Percentiles rank a stretch among this genome's conserved stretches.
phyloP scores from a whole-genome alignment of 2,797 vertebrate species.

The Sebastes aleutianus region DNA sequence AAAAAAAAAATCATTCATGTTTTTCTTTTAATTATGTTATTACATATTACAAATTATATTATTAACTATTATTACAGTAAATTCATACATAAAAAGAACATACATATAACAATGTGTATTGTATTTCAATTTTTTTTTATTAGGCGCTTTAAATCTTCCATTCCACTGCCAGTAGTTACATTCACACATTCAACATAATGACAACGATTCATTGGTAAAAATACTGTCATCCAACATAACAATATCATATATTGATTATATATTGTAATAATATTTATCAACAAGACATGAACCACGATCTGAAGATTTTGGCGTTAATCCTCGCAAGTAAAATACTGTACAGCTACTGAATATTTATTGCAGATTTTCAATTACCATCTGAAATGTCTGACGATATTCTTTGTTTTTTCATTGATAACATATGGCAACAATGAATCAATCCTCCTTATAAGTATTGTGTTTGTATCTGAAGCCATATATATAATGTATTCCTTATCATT shows the following conservation, averaged over 20 bases:
- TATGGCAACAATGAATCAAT: neutral
- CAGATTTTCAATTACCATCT: no score
- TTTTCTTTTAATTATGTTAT: neutral
- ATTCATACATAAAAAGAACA: neutral
- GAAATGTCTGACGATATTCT: no score
- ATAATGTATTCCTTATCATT: neutral
- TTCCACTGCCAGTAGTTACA: neutral
- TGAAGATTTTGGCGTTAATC: neutral
- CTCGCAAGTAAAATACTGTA: neutral
- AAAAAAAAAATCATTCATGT: neutral
- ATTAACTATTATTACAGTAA: neutral
- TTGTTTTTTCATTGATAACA: no score
- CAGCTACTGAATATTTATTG: neutral
- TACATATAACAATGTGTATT: neutral
- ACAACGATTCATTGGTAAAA: neutral
- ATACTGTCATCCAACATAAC: neutral
- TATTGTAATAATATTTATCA: neutral
- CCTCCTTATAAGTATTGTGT: neutral
- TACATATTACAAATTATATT: no score
- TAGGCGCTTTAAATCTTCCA: neutral
- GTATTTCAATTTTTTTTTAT: neutral
- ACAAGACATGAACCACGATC: neutral
- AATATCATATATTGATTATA: neutral
- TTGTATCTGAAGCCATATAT: neutral
- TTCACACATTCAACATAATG: neutral